Percentiles rank a stretch among this genome's conserved stretches.
Conservation (phyloP, 2,888 invertebrate species). For the Sussaba pulchella region DNA sequence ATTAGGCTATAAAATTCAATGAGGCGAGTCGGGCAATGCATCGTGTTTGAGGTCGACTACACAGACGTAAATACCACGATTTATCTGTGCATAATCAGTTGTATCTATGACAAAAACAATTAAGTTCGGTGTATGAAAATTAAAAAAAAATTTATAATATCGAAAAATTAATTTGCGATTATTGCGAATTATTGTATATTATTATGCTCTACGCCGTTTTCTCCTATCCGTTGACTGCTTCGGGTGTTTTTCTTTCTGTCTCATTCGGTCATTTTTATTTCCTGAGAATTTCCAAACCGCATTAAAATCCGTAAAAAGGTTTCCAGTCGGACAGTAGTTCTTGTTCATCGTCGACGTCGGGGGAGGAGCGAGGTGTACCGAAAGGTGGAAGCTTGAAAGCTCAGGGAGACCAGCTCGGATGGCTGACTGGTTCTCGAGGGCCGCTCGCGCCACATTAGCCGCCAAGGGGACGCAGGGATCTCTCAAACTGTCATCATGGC, state of each 20-base stretch:
- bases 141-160: too few relatives aligned
- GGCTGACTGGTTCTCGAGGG: conserved; percentile 62
- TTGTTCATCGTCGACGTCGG: conserved; percentile 34
- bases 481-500: conserved; percentile 80
- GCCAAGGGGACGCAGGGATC: conserved; percentile 74
- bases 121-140: too few relatives aligned
- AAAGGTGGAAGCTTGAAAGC: conserved; percentile 16
- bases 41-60: too few relatives aligned
- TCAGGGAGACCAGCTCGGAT: conserved; percentile 48
- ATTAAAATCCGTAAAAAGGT: neutral
- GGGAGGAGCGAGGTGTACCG: conserved; percentile 24
- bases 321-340: conserved; percentile 30
- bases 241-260: neutral
- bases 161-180: too few relatives aligned
- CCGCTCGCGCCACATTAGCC: conserved; percentile 76
- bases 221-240: neutral
- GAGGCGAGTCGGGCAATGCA: too few relatives aligned
- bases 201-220: neutral
- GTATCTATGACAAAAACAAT: too few relatives aligned
- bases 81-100: too few relatives aligned
- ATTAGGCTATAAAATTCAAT: too few relatives aligned
- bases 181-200: too few relatives aligned
- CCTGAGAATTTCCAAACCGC: conserved; percentile 21
- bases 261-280: conserved; percentile 18
- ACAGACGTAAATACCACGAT: too few relatives aligned